A percentile compares a stretch with the other conserved stretches of the same genome.
Conservation (phyloP, 2,797 vertebrate genomes). For the Apogon talboti region DNA sequence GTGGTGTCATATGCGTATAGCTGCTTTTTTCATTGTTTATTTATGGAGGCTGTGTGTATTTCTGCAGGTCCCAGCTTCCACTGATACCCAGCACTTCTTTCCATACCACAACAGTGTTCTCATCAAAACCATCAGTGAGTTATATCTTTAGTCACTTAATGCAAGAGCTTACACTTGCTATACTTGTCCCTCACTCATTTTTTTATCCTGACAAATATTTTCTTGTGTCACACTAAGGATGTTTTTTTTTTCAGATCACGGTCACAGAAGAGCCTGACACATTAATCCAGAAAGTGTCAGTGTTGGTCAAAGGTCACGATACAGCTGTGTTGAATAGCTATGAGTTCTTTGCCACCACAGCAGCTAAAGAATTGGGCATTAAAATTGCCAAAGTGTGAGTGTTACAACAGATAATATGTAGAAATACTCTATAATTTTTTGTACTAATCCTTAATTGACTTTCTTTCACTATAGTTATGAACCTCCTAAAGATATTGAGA, state of each 20-base stretch:
- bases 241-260: constrained; percentile 80
- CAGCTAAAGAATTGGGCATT: constrained; percentile 92
- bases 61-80: constrained; percentile 47
- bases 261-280: constrained; percentile 90
- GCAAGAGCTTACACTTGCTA: no score
- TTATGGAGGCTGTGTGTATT: not conserved
- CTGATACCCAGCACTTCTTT: constrained; percentile 54
- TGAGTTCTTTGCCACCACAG: constrained; percentile 90
- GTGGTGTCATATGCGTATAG: no score
- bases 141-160: not conserved
- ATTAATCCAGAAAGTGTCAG: constrained; percentile 88
- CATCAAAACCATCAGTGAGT: constrained; percentile 66
- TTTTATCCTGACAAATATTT: no score
- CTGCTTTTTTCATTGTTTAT: not conserved
- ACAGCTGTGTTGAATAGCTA: constrained; percentile 94
- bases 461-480: constrained; percentile 80
- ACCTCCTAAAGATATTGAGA: constrained; percentile 87
- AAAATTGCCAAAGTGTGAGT: constrained; percentile 91
- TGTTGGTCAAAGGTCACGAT: constrained; percentile 94
- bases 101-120: constrained; percentile 62
- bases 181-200: no score
- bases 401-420: not conserved
- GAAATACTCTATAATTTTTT: not conserved
- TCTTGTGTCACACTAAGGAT: not conserved
- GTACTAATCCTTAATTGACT: not conserved